Evolutionary conservation across 2,888 invertebrate species (phyloP), one percentile per base, ranked within the genome.

Genomic region (Campoplex capitator): DNA sequence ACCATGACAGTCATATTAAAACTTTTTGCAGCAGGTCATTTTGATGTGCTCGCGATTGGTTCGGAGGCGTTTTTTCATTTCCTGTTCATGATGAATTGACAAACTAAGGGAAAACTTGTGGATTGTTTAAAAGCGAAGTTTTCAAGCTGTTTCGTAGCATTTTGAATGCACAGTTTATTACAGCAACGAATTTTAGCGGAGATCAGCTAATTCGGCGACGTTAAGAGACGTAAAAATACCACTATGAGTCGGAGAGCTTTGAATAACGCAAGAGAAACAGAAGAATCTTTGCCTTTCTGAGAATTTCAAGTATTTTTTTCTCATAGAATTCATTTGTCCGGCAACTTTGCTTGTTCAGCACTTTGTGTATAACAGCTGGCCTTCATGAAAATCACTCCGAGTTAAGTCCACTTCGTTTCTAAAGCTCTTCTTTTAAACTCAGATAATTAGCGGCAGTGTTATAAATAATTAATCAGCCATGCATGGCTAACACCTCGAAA

Each of bases 381-480:
- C 32, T 62, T 62, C 16, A 62, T 38, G 42, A 8, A 68, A 42
- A 11, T n/a, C 67, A 68, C 3, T 68, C n/a, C 7, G 38, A 42
- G 38, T 42, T 42, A 68, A 68, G n/a, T 42, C 11, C n/a, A n/a
- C 67, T 68, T 13, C 32, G 16, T 62, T 62, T 62, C 18, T 35
- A 16, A n/a, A 18, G 9, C 16, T n/a, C n/a, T 68, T 9, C 42
- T n/a, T n/a, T 18, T 68, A 9, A 68, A 68, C 42, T 42, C 38
- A 32, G 32, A 62, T 32, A 62, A 32, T 6, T 32, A 62, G 1
- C 3, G 62, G 62, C 32, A 28, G 62, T 23, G 11, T 62, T 62
- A 32, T 62, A 62, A 62, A 62, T 62, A 32, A 62, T 62, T 62
- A 62, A 62, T 62, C 62, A 16, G 32, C 16, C 32, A 32, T 16